These are phyloP conservation scores for Nasonia longicornis DNA, from an alignment of 1,140 invertebrate species.

Conservation along the genomic window DNA sequence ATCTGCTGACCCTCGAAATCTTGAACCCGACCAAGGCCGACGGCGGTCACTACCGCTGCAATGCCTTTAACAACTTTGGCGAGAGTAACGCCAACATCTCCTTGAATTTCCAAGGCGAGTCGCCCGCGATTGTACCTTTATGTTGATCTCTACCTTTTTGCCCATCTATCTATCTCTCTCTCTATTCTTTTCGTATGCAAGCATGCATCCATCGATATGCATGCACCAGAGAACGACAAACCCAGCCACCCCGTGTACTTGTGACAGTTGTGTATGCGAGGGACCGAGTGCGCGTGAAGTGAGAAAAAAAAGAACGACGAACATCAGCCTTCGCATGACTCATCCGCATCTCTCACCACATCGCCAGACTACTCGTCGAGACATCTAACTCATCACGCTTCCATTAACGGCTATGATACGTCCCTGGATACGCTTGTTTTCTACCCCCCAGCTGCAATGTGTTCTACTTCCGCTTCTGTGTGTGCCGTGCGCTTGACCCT, in stretches of 20 bases:
- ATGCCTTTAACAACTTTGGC: slow-evolving; percentile 97
- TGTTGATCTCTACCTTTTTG: too few species aligned
- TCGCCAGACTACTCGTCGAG: not conserved
- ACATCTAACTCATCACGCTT: not conserved
- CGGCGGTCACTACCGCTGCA: slow-evolving; percentile 98
- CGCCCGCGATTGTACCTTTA: not conserved
- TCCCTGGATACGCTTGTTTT: not conserved
- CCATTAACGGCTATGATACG: not conserved
- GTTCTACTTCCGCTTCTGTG: slow-evolving; percentile 3
- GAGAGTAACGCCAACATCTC: slow-evolving; percentile 99
- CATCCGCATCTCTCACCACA: not conserved
- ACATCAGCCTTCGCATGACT: not conserved
- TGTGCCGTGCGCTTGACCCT: slow-evolving; percentile 11
- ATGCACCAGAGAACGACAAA: not conserved
- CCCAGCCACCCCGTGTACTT: not conserved
- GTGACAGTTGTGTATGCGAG: not conserved
- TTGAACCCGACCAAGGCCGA: slow-evolving; percentile 94
- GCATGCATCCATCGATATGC: not conserved
- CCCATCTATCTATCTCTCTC: not conserved
- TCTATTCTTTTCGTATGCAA: not conserved
- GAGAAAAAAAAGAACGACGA: not conserved
- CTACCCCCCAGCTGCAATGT: not conserved
- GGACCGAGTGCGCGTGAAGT: not conserved
- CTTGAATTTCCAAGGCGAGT: slow-evolving; percentile 97
- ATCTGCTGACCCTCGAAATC: slow-evolving; percentile 91